Conservation (phyloP, 2,888 invertebrate genomes). For the Trachelus troglodyta region DNA sequence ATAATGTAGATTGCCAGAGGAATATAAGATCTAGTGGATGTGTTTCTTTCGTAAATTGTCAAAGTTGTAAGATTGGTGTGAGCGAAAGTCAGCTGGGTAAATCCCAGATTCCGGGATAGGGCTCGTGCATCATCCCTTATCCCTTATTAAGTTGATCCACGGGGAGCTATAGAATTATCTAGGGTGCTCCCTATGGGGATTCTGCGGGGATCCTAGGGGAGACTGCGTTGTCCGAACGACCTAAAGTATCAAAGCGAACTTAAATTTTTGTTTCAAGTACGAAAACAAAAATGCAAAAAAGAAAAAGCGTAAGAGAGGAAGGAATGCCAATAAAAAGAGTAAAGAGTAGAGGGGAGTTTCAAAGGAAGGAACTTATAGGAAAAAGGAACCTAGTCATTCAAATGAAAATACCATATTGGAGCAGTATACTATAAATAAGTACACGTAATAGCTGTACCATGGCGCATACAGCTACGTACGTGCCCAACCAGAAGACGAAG, state of each 20-base stretch:
- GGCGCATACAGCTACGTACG: too few relatives aligned
- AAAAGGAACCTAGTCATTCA: background rate
- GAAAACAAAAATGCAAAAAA: background rate
- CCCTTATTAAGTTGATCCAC: background rate
- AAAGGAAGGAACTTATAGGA: background rate
- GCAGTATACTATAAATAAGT: background rate
- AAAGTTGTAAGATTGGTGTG: background rate
- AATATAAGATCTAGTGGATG: background rate
- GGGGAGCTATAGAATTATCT: background rate
- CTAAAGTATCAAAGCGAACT: background rate
- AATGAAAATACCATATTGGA: background rate
- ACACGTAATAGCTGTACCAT: background rate
- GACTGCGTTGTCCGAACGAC: background rate
- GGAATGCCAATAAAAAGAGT: background rate
- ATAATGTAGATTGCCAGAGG: background rate
- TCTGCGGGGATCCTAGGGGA: too few relatives aligned
- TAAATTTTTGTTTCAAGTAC: background rate
- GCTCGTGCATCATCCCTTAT: background rate
- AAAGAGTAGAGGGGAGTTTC: background rate
- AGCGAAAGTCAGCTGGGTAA: background rate
- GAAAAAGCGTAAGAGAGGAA: background rate
- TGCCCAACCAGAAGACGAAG: background rate
- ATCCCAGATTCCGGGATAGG: background rate
- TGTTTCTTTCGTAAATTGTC: background rate
- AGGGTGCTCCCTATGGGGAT: background rate